Evolutionary conservation across 2,797 vertebrate species (phyloP).

Genomic region (Darevskia nairensis): DNA sequence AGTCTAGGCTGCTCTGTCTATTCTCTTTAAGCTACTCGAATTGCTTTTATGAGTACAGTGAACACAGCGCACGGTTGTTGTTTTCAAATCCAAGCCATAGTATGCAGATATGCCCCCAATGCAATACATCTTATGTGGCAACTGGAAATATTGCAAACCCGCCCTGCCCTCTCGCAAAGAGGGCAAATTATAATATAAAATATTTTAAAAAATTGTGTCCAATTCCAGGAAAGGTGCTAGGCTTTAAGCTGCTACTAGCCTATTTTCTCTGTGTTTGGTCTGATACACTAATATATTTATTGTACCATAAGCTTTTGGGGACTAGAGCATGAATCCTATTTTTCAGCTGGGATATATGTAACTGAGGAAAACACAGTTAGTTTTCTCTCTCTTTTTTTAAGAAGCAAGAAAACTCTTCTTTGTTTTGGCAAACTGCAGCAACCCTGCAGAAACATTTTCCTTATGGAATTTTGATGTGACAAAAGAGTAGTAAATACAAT

Average conservation of each 20-base stretch:
- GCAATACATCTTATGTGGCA: background rate
- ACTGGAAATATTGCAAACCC: background rate
- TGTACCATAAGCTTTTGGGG: background rate
- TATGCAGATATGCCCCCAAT: background rate
- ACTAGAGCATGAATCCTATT: background rate
- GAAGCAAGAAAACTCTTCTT: background rate
- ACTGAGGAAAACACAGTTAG: background rate
- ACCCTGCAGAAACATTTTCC: background rate
- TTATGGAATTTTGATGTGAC: background rate
- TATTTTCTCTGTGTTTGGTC: background rate
- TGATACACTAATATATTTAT: background rate
- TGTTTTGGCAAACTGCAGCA: background rate
- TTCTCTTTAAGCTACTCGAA: too few species aligned
- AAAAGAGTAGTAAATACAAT: constrained; percentile 8
- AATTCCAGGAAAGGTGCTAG: background rate
- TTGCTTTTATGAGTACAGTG: background rate
- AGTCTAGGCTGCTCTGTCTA: too few species aligned
- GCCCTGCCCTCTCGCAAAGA: too few species aligned
- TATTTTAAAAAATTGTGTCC: too few species aligned
- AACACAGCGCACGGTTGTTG: background rate
- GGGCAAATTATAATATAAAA: background rate
- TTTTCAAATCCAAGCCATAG: background rate
- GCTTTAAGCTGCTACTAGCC: background rate
- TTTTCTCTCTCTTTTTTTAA: background rate
- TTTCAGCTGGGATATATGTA: background rate